Base-by-base conservation (phyloP, 2,113 vertebrate genomes). In the Chamaetylas fuelleborni region DNA sequence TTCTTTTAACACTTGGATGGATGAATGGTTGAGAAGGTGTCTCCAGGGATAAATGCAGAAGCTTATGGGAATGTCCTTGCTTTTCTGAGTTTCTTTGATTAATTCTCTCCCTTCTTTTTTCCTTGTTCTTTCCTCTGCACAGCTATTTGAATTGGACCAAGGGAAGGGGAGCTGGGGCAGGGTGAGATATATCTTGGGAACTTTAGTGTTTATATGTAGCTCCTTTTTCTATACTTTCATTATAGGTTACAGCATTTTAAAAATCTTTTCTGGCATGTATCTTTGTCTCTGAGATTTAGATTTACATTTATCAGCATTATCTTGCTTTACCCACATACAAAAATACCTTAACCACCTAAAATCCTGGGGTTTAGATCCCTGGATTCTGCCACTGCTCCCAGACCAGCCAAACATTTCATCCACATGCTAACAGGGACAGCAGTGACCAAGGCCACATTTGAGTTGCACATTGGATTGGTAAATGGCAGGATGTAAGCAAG, bases 1-100 rank as follows among this genome's bases (percentile, higher is more conserved):
- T 71, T 95, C 36, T 95, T 96, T 95, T 89, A 95, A 86, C 31
- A 15, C n/a, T 92, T 78, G 69, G 24, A 81, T 76, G 90, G 34
- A 42, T 88, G 72, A 60, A 88, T 77, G 83, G 66, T n/a, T 77
- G 82, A 90, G 24, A 72, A 56, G 25, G 31, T 92, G 78, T 94
- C 56, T 69, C 84, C 73, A 69, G 40, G 48, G 70, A 64, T 72
- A 72, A 95, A 79, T 76, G 28, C 47, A 92, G 64, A 90, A 94
- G 38, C 72, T 90, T 81, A 48, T 74, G 72, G 65, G 85, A 88
- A 77, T n/a, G 81, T 78, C 66, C 78, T 60, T 82, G 87, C 20
- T 51, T 67, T 50, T 40, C 14, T 81, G 61, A 90, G 47, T 48
- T 92, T 83, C 53, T 69, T 80, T 86, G 40, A 91, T 88, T 93